phyloP scores from a whole-genome alignment of 2,113 vertebrate genomes.

The Pristiophorus japonicus region DNA sequence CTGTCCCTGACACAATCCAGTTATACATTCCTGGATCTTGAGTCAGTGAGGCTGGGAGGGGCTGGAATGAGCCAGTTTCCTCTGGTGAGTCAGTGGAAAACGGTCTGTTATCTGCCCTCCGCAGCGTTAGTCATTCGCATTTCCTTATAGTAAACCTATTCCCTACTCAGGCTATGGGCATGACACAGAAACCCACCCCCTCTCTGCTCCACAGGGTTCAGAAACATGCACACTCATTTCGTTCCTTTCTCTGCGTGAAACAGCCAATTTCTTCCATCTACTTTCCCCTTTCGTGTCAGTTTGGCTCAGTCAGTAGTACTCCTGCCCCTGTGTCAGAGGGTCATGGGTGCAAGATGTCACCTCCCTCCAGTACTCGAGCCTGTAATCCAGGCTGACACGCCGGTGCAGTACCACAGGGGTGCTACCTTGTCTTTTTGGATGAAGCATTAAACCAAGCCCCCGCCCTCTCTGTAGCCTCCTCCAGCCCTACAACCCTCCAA shows the following conservation, averaged over 20 bases:
- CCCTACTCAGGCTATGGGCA: not conserved
- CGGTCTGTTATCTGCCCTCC: not conserved
- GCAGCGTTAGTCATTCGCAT: not conserved
- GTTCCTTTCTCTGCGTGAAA: not conserved
- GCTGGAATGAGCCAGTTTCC: not conserved
- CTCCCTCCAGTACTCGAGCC: not conserved
- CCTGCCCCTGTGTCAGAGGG: not conserved
- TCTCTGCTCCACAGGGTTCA: not conserved
- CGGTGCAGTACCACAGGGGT: not conserved
- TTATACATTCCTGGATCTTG: not conserved
- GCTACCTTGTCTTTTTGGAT: not conserved
- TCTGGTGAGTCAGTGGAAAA: constrained; percentile 24
- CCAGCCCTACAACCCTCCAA: not conserved
- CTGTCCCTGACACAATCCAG: not conserved
- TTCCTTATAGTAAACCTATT: not conserved
- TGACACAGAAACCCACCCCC: not conserved
- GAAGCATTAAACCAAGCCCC: not conserved
- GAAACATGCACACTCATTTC: not conserved
- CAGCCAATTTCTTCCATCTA: not conserved
- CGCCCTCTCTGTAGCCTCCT: not conserved
- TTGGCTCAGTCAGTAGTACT: too few species aligned
- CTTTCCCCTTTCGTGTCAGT: not conserved
- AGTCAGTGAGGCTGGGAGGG: constrained; percentile 11
- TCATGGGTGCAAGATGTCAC: not conserved
- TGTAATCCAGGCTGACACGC: not conserved